Conservation (phyloP, 2,113 vertebrate genomes). For the Lipophrys pholis region DNA sequence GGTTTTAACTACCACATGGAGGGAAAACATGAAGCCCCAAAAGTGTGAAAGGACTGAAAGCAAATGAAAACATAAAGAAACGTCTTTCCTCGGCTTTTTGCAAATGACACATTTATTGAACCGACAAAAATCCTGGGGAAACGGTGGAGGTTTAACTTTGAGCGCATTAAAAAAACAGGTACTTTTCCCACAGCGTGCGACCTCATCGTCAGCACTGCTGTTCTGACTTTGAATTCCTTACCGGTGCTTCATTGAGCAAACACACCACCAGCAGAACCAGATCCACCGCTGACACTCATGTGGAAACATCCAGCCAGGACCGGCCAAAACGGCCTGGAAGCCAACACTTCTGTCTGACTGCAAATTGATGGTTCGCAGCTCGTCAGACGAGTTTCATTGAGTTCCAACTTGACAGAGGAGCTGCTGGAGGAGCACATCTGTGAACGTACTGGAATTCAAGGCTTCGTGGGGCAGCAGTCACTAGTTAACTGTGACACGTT, state of each 20-base stretch:
- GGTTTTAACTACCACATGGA: too few relatives aligned
- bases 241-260: slow-evolving; percentile 41
- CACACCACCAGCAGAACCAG: slow-evolving; percentile 46
- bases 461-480: background rate
- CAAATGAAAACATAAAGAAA: too few relatives aligned
- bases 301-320: slow-evolving; percentile 16
- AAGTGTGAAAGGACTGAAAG: too few relatives aligned
- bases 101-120: too few relatives aligned
- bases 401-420: too few relatives aligned
- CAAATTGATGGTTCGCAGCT: slow-evolving; percentile 5
- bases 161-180: background rate
- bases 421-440: too few relatives aligned
- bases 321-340: background rate
- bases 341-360: background rate
- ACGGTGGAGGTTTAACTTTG: background rate
- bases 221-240: slow-evolving; percentile 27
- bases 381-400: slow-evolving; percentile 40
- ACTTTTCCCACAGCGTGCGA: background rate
- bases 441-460: too few relatives aligned
- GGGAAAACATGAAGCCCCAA: too few relatives aligned
- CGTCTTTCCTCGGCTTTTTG: too few relatives aligned
- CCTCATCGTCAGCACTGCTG: slow-evolving; percentile 18
- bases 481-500: background rate
- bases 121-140: too few relatives aligned
- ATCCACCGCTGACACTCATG: slow-evolving; percentile 6